A percentile compares a stretch with the other conserved stretches of the same genome.
Conservation (phyloP, 2,888 invertebrate species). For the Octonoba sinensis region DNA sequence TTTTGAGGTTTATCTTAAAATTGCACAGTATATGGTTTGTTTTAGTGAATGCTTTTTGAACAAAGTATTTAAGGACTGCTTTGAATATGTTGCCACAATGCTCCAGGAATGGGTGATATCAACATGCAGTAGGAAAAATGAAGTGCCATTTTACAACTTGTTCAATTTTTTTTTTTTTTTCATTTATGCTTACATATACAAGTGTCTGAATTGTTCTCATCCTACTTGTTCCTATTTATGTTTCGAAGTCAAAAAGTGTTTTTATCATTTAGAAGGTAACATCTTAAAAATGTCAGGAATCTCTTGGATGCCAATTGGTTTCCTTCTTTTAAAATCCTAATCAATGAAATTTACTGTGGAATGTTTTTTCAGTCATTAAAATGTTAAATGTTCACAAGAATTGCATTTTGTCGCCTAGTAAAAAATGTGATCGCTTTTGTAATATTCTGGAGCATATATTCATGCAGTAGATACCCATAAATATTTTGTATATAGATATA, state of each 20-base stretch:
- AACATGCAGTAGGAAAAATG: background rate
- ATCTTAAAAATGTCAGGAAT: no score
- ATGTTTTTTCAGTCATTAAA: constrained; percentile 26
- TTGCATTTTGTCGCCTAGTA: constrained; percentile 32
- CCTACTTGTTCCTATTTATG: no score
- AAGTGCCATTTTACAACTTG: no score
- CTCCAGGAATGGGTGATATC: constrained; percentile 8
- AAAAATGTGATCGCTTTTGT: constrained; percentile 49
- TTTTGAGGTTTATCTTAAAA: constrained; percentile 38
- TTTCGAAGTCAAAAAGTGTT: no score
- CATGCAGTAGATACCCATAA: constrained; percentile 26
- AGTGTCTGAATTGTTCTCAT: no score
- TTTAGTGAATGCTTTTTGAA: constrained; percentile 52
- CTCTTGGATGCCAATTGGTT: no score
- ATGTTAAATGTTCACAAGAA: constrained; percentile 35
- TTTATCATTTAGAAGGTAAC: no score
- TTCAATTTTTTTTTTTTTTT: no score
- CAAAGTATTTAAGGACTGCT: constrained; percentile 27
- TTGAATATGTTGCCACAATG: constrained; percentile 26
- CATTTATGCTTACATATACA: no score
- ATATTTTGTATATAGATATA: constrained; percentile 57
- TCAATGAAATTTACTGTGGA: constrained; percentile 5
- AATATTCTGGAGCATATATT: constrained; percentile 30
- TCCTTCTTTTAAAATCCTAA: no score
- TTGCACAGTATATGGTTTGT: constrained; percentile 55